These are phyloP conservation scores for Psittacula echo DNA, from an alignment of 2,797 vertebrate genomes.

Conservation along the genomic window DNA sequence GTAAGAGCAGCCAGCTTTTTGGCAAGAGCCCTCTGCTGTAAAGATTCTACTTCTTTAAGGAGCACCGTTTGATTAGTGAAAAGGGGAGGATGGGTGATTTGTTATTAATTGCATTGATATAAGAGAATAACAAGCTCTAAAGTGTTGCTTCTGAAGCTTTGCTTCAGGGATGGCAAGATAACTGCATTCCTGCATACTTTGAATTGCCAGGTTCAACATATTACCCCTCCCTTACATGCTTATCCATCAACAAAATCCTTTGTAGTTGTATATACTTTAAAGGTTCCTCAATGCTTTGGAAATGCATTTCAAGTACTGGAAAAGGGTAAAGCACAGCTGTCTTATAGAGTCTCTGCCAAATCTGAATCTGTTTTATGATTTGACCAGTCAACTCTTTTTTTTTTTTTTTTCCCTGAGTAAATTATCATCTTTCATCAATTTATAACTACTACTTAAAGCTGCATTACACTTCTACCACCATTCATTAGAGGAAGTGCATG, in stretches of 20 bases:
- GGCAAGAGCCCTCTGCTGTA: neutral
- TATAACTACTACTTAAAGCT: neutral
- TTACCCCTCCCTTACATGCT: neutral
- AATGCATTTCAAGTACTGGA: neutral
- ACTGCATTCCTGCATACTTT: neutral
- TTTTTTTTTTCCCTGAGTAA: neutral
- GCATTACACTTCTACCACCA: neutral
- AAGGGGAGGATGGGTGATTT: neutral
- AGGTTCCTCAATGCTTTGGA: neutral
- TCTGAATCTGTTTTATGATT: neutral
- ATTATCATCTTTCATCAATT: neutral
- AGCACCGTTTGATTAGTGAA: neutral
- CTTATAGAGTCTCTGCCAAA: neutral
- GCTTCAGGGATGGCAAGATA: neutral
- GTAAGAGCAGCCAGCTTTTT: neutral
- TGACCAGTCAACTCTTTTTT: neutral
- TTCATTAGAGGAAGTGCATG: neutral
- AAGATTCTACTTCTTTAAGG: neutral
- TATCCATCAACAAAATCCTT: neutral
- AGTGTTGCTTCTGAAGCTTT: conserved; percentile 15
- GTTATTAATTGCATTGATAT: neutral
- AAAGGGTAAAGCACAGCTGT: neutral
- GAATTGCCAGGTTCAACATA: neutral
- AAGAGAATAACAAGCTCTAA: neutral
- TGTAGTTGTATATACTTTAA: neutral